A percentile compares a stretch with the other conserved stretches of the same genome.
phyloP scores from a whole-genome alignment of 2,113 vertebrate genomes.

The Ciconia maguari region DNA sequence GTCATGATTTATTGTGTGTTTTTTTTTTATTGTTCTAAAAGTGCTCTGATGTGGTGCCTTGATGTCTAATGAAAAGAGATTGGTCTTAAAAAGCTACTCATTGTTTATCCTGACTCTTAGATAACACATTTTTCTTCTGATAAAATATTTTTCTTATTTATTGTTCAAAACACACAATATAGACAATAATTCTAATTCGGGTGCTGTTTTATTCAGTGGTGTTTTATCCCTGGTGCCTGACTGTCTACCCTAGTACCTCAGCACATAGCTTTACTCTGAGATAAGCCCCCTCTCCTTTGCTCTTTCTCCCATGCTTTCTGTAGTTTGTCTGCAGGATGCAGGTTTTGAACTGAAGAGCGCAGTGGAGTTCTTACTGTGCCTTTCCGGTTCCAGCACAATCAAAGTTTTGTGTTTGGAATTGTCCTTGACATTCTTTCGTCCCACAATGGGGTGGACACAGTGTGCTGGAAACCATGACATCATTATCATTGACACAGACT shows the following conservation, averaged over 20 bases:
- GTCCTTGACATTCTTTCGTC: slow-evolving; percentile 98
- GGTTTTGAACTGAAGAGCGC: slow-evolving; percentile 83
- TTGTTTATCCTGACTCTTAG: slow-evolving; percentile 86
- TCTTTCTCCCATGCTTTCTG: slow-evolving; percentile 78
- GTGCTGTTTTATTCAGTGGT: slow-evolving; percentile 83
- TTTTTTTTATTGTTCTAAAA: slow-evolving; percentile 84
- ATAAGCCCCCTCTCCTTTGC: slow-evolving; percentile 86
- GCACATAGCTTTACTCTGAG: slow-evolving; percentile 95
- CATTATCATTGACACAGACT: slow-evolving; percentile 91
- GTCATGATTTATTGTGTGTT: slow-evolving; percentile 82
- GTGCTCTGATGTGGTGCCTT: slow-evolving; percentile 92
- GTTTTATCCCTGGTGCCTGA: slow-evolving; percentile 91
- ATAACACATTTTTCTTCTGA: slow-evolving; percentile 93
- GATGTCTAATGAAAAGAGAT: slow-evolving; percentile 94
- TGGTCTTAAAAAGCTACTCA: slow-evolving; percentile 82
- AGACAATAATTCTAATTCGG: slow-evolving; percentile 84
- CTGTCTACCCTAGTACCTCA: slow-evolving; percentile 96
- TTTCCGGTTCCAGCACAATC: slow-evolving; percentile 87
- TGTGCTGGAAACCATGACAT: slow-evolving; percentile 95
- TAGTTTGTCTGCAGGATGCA: slow-evolving; percentile 85
- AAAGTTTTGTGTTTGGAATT: slow-evolving; percentile 86
- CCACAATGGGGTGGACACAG: slow-evolving; percentile 88
- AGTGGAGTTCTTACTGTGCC: slow-evolving; percentile 83
- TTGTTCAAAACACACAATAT: slow-evolving; percentile 82
- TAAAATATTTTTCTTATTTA: slow-evolving; percentile 92